Base-by-base conservation (phyloP, 2,888 invertebrate species). In the Lepetodrilus schrolli region DNA sequence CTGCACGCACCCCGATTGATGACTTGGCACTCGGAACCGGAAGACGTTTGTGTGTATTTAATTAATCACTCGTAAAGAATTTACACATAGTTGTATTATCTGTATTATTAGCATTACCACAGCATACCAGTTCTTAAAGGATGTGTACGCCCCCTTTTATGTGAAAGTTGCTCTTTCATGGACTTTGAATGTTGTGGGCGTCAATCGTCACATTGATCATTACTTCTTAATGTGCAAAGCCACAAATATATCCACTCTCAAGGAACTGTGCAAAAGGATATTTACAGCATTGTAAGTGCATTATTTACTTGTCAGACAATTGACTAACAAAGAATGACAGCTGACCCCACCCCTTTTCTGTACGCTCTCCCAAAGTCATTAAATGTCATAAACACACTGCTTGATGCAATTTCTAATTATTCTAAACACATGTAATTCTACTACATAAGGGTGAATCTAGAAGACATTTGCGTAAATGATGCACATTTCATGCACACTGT, bases 1-100 rank as follows among this genome's bases (percentile, higher is more conserved):
- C 13, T 17, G 17, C 17, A 3, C n/a, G 17, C 43, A 17, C 34
- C 30, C 23, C 17, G 5, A 21, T 68, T 78, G 76, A 76, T 78
- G 78, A 78, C 73, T 76, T 78, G 78, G 78, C 78, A 78, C 58
- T 70, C 30, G 65, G 38, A 68, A 68, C 68, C 68, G 68, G 68
- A 68, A 68, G 68, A 68, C 68, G 34, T n/a, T 68, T 68, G n/a
- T 38, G 8, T 68, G 38, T 34, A 10, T 65, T 17, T n/a, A 47
- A 37, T 37, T 10, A n/a, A 66, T 23, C 50, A 50, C 43, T 17
- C 43, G 17, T 43, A 43, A 17, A 7, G 4, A n/a, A 30, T 34
- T 58, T 58, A 34, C 58, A 23, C 58, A 4, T 30, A n/a, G 13
- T n/a, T n/a, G n/a, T 38, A 38, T 7, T 38, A 38, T 38, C 38